A percentile compares a stretch with the other conserved stretches of the same genome.
Conservation (phyloP, 37 sponge, comb jelly and placozoan species). For the Oscarella lobularis region DNA sequence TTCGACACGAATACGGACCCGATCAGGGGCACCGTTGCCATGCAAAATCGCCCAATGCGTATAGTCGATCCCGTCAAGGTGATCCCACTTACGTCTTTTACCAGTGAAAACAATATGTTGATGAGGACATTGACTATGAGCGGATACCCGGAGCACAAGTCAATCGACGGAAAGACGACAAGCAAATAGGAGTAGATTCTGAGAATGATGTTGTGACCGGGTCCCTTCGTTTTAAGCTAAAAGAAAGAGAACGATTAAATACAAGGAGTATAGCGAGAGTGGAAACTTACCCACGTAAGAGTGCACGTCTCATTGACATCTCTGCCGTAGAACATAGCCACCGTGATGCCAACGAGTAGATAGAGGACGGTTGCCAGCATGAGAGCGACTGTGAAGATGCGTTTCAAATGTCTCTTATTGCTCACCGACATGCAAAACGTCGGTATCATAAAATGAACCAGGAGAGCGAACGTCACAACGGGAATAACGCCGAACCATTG, state of each 20-base stretch:
- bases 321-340: conserved; percentile 49
- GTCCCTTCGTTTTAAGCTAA: conserved; percentile 19
- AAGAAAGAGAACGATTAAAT: conserved; percentile 7
- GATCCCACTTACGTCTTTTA: conserved; percentile 38
- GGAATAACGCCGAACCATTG: conserved; percentile 61
- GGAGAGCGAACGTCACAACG: conserved; percentile 57
- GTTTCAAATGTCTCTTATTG: conserved; percentile 35
- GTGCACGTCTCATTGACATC: conserved; percentile 52
- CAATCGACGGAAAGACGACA: conserved; percentile 76
- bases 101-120: conserved; percentile 55
- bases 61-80: conserved; percentile 6
- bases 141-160: conserved; percentile 79
- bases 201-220: conserved; percentile 11
- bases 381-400: conserved; percentile 33
- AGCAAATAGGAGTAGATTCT: conserved; percentile 62
- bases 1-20: conserved; percentile 64
- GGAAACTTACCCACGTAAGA: conserved; percentile 58
- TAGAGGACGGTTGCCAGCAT: conserved; percentile 32
- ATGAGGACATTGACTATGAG: conserved; percentile 39
- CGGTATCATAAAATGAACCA: conserved; percentile 68
- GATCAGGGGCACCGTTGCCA: conserved; percentile 42
- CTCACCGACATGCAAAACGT: conserved; percentile 54
- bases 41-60: conserved; percentile 22
- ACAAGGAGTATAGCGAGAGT: background rate
- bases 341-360: conserved; percentile 46